A percentile compares a stretch with the other conserved stretches of the same genome.
Conservation (phyloP, 92 coral and sea anemone species). For the Desmophyllum pertusum region DNA sequence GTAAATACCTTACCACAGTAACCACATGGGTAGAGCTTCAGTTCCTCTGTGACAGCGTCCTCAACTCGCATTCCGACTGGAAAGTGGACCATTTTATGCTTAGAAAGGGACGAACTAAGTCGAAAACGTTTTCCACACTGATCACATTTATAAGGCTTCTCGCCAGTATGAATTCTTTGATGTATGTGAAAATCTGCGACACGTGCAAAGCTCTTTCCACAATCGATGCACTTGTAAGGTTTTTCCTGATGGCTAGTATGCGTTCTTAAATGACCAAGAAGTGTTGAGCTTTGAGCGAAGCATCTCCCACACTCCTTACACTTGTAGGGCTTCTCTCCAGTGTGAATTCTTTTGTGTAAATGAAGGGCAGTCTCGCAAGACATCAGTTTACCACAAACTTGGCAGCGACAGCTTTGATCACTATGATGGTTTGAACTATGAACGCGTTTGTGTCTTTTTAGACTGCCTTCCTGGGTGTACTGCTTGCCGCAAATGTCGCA, state of each 20-base stretch:
- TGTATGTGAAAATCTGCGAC: conserved; percentile 26
- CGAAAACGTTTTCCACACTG: conserved; percentile 24
- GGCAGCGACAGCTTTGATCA: neutral
- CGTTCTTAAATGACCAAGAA: conserved; percentile 2
- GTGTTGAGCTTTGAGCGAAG: conserved; percentile 14
- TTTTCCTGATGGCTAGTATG: neutral
- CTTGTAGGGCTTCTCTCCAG: conserved; percentile 28
- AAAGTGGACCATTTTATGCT: conserved; percentile 10
- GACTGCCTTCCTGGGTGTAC: conserved; percentile 1
- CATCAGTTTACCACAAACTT: conserved; percentile 3
- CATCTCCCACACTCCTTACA: conserved; percentile 7
- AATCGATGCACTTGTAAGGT: conserved; percentile 10
- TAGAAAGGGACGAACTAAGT: conserved; percentile 13
- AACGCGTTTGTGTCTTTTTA: conserved; percentile 3
- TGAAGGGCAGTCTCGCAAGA: neutral
- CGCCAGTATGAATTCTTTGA: conserved; percentile 25
- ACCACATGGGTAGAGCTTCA: neutral
- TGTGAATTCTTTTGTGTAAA: conserved; percentile 11
- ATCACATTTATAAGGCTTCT: conserved; percentile 20
- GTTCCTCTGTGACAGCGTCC: neutral
- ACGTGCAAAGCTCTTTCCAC: conserved; percentile 27
- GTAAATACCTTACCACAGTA: conserved; percentile 11
- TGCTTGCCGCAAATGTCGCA: conserved; percentile 21
- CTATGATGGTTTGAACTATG: neutral
- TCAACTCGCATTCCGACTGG: neutral